Evolutionary conservation across 2,797 vertebrate species (phyloP).

Genomic region (Sebastes steindachneri): DNA sequence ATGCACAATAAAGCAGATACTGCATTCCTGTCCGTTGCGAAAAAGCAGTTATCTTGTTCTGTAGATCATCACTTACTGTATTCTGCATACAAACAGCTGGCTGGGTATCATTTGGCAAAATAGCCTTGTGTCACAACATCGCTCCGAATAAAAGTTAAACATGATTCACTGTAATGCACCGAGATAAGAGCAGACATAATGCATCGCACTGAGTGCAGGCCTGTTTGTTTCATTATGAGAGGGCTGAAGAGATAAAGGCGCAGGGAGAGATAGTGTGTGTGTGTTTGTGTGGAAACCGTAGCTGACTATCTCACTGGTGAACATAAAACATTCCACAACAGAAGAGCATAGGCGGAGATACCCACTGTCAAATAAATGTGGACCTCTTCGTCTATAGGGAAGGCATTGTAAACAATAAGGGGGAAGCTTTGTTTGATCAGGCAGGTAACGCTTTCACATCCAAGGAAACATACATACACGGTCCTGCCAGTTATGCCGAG

Average conservation of each 20-base stretch:
- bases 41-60: slow-evolving; percentile 28
- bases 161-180: slow-evolving; percentile 62
- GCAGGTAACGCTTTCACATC: slow-evolving; percentile 23
- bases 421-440: slow-evolving; percentile 33
- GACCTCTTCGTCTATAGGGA: slow-evolving; percentile 25
- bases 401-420: slow-evolving; percentile 29
- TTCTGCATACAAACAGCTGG: slow-evolving; percentile 39
- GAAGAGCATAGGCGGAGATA: slow-evolving; percentile 33
- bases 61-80: slow-evolving; percentile 33
- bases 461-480: slow-evolving; percentile 2
- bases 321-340: slow-evolving; percentile 59
- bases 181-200: slow-evolving; percentile 60
- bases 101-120: slow-evolving; percentile 59
- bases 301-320: slow-evolving; percentile 45
- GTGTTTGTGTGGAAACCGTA: slow-evolving; percentile 32
- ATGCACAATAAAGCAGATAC: not conserved
- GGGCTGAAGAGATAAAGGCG: slow-evolving; percentile 56
- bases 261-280: slow-evolving; percentile 20
- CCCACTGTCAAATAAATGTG: slow-evolving; percentile 44
- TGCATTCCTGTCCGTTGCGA: not conserved
- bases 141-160: slow-evolving; percentile 59
- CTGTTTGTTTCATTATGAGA: slow-evolving; percentile 70
- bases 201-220: slow-evolving; percentile 48
- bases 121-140: slow-evolving; percentile 47
- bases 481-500: not conserved